These are phyloP conservation scores for Sparus aurata DNA, from an alignment of 2,797 vertebrate genomes.

Conservation along the genomic window DNA sequence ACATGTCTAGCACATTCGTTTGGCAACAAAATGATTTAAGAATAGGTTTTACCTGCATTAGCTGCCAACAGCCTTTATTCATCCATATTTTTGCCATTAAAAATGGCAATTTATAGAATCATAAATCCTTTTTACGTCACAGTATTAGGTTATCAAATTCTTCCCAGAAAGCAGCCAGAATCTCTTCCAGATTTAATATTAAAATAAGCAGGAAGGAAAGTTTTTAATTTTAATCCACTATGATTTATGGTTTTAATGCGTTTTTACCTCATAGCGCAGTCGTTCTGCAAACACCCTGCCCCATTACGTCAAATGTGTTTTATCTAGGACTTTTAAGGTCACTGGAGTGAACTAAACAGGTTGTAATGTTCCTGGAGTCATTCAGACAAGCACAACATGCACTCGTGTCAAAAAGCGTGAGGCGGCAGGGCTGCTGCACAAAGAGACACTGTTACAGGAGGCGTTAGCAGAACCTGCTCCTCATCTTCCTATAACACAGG, in stretches of 20 bases:
- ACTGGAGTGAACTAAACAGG: slow-evolving; percentile 27
- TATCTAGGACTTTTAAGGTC: slow-evolving; percentile 20
- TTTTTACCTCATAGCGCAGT: slow-evolving; percentile 12
- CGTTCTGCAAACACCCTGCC: slow-evolving; percentile 28
- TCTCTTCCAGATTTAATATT: not conserved
- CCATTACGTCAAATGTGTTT: slow-evolving; percentile 31
- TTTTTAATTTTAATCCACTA: not conserved
- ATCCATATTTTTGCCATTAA: not conserved
- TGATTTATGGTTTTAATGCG: not conserved
- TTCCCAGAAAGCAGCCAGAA: not conserved
- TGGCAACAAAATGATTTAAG: not conserved
- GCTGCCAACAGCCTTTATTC: not conserved
- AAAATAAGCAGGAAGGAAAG: not conserved
- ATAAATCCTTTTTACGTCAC: not conserved
- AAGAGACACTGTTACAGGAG: slow-evolving; percentile 28
- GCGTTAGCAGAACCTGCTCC: slow-evolving; percentile 27
- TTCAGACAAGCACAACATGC: slow-evolving; percentile 3
- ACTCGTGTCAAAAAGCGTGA: slow-evolving; percentile 14
- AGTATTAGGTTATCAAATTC: not conserved
- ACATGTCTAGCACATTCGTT: not conserved
- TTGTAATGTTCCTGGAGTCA: slow-evolving; percentile 31
- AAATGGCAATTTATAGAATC: not conserved
- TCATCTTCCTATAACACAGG: slow-evolving; percentile 32
- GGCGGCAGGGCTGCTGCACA: slow-evolving; percentile 31
- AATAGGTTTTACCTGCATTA: not conserved